Conservation (phyloP, 2,888 invertebrate genomes). For the Dermolepida albohirtum region DNA sequence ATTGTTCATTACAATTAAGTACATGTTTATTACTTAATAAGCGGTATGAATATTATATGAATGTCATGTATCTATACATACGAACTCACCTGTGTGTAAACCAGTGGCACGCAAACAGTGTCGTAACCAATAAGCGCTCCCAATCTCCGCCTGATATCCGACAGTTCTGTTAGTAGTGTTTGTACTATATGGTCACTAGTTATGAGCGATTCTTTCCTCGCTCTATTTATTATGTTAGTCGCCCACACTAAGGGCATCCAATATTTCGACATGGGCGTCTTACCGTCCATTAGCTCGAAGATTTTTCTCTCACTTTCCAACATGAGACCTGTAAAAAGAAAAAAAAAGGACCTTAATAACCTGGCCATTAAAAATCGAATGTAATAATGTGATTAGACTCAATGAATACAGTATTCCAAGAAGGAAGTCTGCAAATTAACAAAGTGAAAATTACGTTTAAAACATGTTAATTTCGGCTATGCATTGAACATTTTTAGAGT, state of each 20-base stretch:
- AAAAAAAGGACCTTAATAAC: background rate
- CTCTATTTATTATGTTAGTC: conserved; percentile 89
- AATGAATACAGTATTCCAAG: background rate
- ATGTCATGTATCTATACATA: no score
- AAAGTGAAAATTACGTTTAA: no score
- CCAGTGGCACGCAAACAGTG: conserved; percentile 91
- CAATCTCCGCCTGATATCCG: conserved; percentile 85
- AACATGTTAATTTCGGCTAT: no score
- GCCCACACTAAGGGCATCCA: conserved; percentile 97
- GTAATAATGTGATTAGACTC: no score
- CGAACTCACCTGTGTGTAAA: conserved; percentile 85
- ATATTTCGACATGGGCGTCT: conserved; percentile 91
- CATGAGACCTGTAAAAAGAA: conserved; percentile 78
- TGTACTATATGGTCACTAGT: conserved; percentile 93
- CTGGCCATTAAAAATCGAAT: background rate
- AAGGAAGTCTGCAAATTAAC: no score
- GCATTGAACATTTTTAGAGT: no score
- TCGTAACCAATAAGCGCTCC: conserved; percentile 91
- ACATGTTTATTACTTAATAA: no score
- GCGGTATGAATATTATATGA: no score
- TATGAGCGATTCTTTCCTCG: conserved; percentile 85
- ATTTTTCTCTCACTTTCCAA: conserved; percentile 92
- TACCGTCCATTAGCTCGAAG: conserved; percentile 89
- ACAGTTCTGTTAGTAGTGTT: conserved; percentile 88
- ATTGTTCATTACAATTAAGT: no score